Evolutionary conservation across 2,888 invertebrate species (phyloP), one percentile per base, ranked within the genome.

Genomic region (Trisateles emortualis): DNA sequence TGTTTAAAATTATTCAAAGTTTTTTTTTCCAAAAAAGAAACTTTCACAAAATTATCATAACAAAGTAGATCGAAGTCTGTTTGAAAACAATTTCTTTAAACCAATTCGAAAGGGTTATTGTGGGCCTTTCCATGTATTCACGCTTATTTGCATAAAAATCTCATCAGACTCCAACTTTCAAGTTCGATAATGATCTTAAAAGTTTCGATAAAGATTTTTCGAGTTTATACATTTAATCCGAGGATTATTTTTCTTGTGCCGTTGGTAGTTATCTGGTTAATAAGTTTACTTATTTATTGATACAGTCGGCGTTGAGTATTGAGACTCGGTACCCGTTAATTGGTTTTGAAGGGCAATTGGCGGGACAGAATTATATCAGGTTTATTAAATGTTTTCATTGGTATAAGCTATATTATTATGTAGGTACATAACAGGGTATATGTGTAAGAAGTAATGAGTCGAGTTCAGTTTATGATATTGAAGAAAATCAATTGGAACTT

Each of bases 1-100:
- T 64, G 44, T 60, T 59, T 49, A 43, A 53, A 45, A 42, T 54
- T 10, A 46, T 60, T 58, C 39, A 40, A 61, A 19, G 19, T 52
- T 66, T 60, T 65, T 68, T 56, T 39, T 39, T 6, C n/a, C n/a
- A n/a, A n/a, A n/a, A 32, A 33, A 36, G 5, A 46, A 76, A 81
- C 88, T 89, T 87, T 88, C 87, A 80, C 85, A 70, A 79, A 75
- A 87, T 90, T 88, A 86, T 55, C 87, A 90, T 88, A 83, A 88
- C 82, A 88, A 86, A 59, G 46, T 44, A 16, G 32, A 44, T 48
- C 49, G 55, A 61, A 64, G 64, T 60, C 64, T 74, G 78, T 83
- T 74, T 79, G 70, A 64, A 83, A 86, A 86, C 83, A 84, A 72
- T 76, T 67, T 68, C 74, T 83, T 84, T 81, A 64, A 67, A 71